Percentiles rank a stretch among this genome's conserved stretches.
Evolutionary conservation across 1,140 invertebrate genomes (phyloP).

Genomic region (Sarcophaga peregrina): DNA sequence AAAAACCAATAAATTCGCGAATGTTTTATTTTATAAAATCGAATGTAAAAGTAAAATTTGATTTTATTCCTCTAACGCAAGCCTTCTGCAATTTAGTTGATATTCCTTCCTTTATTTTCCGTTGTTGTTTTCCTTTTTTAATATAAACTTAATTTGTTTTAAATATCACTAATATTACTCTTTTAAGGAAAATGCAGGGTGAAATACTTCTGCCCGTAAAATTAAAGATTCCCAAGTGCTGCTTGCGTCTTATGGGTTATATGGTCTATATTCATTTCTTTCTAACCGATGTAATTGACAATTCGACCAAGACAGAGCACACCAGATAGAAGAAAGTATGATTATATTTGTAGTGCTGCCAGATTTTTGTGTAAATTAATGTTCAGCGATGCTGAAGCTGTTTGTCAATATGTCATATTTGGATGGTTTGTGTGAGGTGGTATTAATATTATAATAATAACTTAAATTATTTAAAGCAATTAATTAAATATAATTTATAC

Average conservation of each 20-base stretch:
- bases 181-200: constrained; percentile 8
- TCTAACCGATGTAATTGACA: not conserved
- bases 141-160: not conserved
- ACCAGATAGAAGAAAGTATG: not conserved
- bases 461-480: too few species aligned
- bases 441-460: too few species aligned
- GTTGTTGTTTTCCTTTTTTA: not conserved
- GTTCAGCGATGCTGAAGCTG: too few species aligned
- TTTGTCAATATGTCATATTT: too few species aligned
- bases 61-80: not conserved
- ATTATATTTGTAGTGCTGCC: not conserved
- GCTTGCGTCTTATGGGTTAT: not conserved
- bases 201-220: not conserved
- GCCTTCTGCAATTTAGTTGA: not conserved
- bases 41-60: not conserved
- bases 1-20: constrained; percentile 2
- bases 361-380: not conserved
- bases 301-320: not conserved
- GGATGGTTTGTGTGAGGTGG: too few species aligned
- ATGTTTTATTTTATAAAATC: not conserved
- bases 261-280: not conserved
- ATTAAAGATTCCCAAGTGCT: not conserved
- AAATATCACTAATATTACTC: not conserved
- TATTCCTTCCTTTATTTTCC: not conserved
- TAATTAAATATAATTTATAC: too few species aligned